Evolutionary conservation across 2,113 vertebrate species (phyloP).

Genomic region (Prionailurus viverrinus): DNA sequence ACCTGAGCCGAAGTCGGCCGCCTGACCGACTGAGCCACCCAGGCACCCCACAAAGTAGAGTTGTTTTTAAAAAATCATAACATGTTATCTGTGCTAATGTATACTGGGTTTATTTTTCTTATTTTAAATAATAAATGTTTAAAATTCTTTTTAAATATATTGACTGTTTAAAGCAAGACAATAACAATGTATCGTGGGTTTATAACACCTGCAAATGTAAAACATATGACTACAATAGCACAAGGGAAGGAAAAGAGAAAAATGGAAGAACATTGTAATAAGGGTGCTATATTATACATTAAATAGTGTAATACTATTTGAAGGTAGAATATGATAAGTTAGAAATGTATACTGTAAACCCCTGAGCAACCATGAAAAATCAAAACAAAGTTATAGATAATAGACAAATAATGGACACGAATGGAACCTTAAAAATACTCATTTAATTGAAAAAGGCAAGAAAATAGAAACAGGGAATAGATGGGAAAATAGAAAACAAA

Average conservation of each 20-base stretch:
- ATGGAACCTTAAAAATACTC: not conserved
- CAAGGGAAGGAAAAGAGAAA: conserved; percentile 33
- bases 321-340: not conserved
- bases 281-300: not conserved
- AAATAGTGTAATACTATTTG: conserved; percentile 39
- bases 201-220: conserved; percentile 49
- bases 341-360: conserved; percentile 25
- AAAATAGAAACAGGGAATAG: conserved; percentile 11
- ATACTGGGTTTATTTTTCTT: conserved; percentile 28
- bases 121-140: conserved; percentile 57
- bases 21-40: no score
- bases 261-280: conserved; percentile 2
- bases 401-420: conserved; percentile 26
- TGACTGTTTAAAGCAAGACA: not conserved
- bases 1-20: no score
- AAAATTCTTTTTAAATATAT: not conserved
- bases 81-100: not conserved
- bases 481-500: conserved; percentile 47
- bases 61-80: not conserved
- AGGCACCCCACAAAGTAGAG: not conserved
- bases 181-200: conserved; percentile 13
- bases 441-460: conserved; percentile 7
- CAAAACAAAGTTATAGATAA: conserved; percentile 6
- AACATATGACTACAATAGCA: conserved; percentile 38
- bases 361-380: not conserved